phyloP scores from a whole-genome alignment of 2,888 invertebrate genomes.

The Latrodectus elegans region DNA sequence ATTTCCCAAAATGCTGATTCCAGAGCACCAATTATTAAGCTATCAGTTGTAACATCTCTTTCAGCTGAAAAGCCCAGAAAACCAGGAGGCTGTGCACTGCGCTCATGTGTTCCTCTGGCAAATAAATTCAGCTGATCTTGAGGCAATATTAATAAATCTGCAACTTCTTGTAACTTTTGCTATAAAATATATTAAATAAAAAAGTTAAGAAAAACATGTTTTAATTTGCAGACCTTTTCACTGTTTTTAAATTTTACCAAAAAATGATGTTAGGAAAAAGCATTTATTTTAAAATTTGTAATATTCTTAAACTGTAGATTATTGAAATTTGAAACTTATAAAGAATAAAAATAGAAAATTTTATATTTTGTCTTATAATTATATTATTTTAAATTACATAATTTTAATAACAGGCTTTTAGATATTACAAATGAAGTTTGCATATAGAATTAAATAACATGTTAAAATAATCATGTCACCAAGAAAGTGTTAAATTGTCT shows the following conservation, averaged over 20 bases:
- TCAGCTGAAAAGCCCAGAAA: slow-evolving; percentile 37
- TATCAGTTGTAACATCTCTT: slow-evolving; percentile 78
- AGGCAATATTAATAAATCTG: slow-evolving; percentile 55
- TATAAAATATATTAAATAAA: slow-evolving; percentile 1
- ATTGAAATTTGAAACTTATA: too few relatives aligned
- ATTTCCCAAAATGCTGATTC: slow-evolving; percentile 86
- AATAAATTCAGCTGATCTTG: slow-evolving; percentile 18
- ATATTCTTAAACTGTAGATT: too few relatives aligned
- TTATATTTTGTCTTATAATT: too few relatives aligned
- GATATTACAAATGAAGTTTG: too few relatives aligned
- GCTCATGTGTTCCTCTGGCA: slow-evolving; percentile 42
- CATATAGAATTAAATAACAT: too few relatives aligned
- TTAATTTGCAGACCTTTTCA: slow-evolving; percentile 85
- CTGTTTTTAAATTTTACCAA: slow-evolving; percentile 74
- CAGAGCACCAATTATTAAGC: slow-evolving; percentile 84
- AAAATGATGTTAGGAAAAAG: background rate
- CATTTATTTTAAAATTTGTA: background rate
- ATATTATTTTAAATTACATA: too few relatives aligned
- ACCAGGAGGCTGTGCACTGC: slow-evolving; percentile 47
- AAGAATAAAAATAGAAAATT: too few relatives aligned
- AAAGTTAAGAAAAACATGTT: background rate
- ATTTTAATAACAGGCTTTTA: too few relatives aligned
- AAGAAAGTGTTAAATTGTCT: too few relatives aligned
- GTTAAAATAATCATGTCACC: too few relatives aligned
- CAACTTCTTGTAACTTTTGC: slow-evolving; percentile 64